A percentile compares a stretch with the other conserved stretches of the same genome.
phyloP scores from a whole-genome alignment of 2,113 vertebrate genomes.

The Platycercus adscitus region DNA sequence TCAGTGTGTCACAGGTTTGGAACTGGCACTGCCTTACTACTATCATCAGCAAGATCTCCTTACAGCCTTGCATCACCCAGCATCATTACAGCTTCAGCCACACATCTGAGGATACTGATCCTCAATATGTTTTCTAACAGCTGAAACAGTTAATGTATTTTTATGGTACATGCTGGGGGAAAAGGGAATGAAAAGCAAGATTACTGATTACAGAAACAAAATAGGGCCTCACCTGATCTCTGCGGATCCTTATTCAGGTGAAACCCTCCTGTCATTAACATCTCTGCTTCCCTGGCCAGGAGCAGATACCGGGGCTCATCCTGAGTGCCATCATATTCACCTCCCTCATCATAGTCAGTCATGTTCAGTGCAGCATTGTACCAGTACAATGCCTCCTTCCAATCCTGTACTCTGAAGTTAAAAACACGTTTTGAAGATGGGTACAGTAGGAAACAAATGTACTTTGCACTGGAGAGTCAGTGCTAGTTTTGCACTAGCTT shows the following conservation, averaged over 20 bases:
- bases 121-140: background rate
- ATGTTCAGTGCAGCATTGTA: conserved; percentile 87
- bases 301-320: conserved; percentile 89
- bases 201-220: background rate
- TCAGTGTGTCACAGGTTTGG: background rate
- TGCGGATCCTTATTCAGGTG: conserved; percentile 82
- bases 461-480: background rate
- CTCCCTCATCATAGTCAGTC: conserved; percentile 91
- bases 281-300: conserved; percentile 90
- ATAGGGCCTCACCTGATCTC: conserved; percentile 80
- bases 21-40: background rate
- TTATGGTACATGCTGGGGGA: background rate
- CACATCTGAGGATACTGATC: background rate
- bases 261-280: conserved; percentile 84
- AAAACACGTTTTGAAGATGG: background rate
- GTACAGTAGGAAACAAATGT: background rate
- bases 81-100: background rate
- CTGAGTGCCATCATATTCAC: conserved; percentile 92
- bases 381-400: conserved; percentile 89
- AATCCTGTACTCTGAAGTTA: conserved; percentile 80
- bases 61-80: background rate
- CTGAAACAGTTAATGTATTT: background rate
- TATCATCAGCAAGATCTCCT: background rate
- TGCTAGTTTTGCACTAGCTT: background rate
- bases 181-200: background rate